Evolutionary conservation across 1,140 invertebrate genomes (phyloP).

Genomic region (Periplaneta americana): DNA sequence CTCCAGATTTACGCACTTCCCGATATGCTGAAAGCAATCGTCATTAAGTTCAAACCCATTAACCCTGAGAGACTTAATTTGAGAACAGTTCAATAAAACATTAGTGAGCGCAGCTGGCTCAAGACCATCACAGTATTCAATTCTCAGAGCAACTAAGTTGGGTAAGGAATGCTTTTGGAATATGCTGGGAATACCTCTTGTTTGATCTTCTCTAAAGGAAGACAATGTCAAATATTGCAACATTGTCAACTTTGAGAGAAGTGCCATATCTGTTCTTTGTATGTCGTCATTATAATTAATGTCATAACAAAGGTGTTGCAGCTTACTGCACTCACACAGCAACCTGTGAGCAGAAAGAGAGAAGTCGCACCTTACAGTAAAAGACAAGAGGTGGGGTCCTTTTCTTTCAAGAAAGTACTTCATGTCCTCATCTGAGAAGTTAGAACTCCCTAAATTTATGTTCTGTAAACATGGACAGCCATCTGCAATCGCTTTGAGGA

Average conservation of each 20-base stretch:
- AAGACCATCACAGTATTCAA: neutral
- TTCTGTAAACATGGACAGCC: neutral
- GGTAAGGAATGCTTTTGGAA: neutral
- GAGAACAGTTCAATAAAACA: neutral
- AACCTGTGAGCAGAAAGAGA: neutral
- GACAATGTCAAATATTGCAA: neutral
- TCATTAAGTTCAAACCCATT: neutral
- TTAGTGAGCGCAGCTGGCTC: neutral
- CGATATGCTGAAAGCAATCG: neutral
- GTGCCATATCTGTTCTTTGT: neutral
- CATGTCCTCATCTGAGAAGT: neutral
- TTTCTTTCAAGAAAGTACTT: neutral
- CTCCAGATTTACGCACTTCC: neutral
- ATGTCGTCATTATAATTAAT: neutral
- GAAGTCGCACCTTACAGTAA: neutral
- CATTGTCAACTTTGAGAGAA: neutral
- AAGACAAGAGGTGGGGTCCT: neutral
- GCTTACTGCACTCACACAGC: neutral
- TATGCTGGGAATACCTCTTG: neutral
- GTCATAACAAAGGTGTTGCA: neutral
- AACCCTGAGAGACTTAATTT: neutral
- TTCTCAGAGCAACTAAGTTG: neutral
- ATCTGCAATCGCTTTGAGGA: neutral
- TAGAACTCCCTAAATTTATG: neutral
- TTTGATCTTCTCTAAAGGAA: neutral